These are phyloP conservation scores for Larimichthys polyactis DNA, from an alignment of 2,113 vertebrate genomes.

Conservation along the genomic window DNA sequence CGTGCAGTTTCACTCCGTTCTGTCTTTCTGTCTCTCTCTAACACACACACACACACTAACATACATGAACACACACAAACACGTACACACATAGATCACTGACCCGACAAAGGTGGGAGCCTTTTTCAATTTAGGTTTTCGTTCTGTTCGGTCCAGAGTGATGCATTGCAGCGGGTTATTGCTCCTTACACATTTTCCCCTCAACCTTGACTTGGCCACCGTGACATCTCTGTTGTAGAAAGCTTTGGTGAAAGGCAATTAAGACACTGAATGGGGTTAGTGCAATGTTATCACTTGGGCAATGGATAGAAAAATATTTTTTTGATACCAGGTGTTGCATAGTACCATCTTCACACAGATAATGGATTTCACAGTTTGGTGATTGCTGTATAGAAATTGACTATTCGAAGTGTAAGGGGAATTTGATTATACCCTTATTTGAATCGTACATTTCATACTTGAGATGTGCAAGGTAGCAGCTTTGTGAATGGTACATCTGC, in stretches of 20 bases:
- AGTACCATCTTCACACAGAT: conserved; percentile 9
- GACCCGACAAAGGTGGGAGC: conserved; percentile 62
- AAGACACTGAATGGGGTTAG: conserved; percentile 16
- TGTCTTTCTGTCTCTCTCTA: background rate
- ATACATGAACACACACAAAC: background rate
- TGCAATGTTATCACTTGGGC: conserved; percentile 22
- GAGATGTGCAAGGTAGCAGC: background rate
- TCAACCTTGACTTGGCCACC: conserved; percentile 48
- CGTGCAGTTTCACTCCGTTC: conserved; percentile 48
- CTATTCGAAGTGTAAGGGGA: background rate
- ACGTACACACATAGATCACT: conserved; percentile 26
- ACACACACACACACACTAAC: background rate
- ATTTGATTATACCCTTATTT: background rate
- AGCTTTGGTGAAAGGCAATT: conserved; percentile 33
- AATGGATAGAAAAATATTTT: conserved; percentile 3
- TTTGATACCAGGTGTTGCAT: background rate
- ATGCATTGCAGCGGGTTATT: conserved; percentile 43
- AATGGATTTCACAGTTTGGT: conserved; percentile 18
- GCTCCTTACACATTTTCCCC: conserved; percentile 31
- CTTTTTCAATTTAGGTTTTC: conserved; percentile 61
- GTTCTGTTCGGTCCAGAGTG: conserved; percentile 37
- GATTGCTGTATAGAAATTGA: background rate
- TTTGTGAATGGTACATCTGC: background rate
- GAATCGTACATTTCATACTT: background rate
- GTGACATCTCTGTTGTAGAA: conserved; percentile 24